Evolutionary conservation across 2,797 vertebrate genomes (phyloP).

Genomic region (Ispidina lecontei): DNA sequence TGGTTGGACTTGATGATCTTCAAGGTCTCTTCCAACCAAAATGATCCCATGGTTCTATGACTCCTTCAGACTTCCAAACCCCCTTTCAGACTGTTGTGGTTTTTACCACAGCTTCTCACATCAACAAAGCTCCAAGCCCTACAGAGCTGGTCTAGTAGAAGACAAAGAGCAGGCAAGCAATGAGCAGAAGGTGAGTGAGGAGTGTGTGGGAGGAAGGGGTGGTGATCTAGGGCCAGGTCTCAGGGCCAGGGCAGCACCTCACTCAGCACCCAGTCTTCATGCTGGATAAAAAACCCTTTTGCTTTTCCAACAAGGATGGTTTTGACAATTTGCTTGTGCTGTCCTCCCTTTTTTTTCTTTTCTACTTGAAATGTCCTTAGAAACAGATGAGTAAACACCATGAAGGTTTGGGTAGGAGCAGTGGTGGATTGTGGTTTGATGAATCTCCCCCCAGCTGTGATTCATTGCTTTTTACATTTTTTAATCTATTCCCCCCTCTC

Average conservation of each 20-base stretch:
- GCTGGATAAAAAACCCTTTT: not conserved
- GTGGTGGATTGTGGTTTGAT: constrained; percentile 12
- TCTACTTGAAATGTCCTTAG: not conserved
- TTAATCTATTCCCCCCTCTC: constrained; percentile 18
- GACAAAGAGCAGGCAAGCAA: not conserved
- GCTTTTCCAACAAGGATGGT: not conserved
- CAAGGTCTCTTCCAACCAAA: not conserved
- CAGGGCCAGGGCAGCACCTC: not conserved
- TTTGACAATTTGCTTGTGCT: not conserved
- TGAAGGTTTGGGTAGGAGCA: not conserved
- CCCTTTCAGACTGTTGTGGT: not conserved
- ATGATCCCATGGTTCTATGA: not conserved
- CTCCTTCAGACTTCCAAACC: not conserved
- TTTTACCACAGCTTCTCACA: too few species aligned
- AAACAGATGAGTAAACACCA: constrained; percentile 46
- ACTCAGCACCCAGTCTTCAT: not conserved
- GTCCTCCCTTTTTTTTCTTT: not conserved
- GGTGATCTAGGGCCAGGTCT: not conserved
- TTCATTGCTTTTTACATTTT: constrained; percentile 57
- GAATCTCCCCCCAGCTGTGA: constrained; percentile 60
- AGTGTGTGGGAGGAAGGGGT: not conserved
- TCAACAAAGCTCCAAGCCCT: not conserved
- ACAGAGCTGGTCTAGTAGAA: not conserved
- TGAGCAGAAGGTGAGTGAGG: not conserved
- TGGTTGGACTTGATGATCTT: not conserved